Conservation (phyloP, 1,140 invertebrate genomes). For the Anthonomus grandis region DNA sequence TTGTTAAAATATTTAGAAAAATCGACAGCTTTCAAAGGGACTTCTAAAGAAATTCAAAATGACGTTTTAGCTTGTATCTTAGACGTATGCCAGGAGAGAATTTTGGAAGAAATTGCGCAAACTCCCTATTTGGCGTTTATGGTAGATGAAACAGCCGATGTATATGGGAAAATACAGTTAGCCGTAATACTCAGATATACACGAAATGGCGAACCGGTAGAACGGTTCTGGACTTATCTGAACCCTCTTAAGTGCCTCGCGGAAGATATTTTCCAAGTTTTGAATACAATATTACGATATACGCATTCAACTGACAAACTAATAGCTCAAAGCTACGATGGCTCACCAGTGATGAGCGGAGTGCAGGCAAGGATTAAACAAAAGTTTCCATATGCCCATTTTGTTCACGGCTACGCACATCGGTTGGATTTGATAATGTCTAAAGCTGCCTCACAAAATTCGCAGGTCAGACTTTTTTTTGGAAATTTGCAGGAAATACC, state of each 20-base stretch:
- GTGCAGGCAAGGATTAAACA: slow-evolving; percentile 18
- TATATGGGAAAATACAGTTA: slow-evolving; percentile 16
- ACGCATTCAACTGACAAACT: slow-evolving; percentile 25
- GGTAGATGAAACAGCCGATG: slow-evolving; percentile 16
- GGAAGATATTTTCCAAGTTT: no score
- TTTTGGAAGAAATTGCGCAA: slow-evolving; percentile 40
- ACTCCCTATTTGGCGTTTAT: slow-evolving; percentile 13
- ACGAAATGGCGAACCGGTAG: slow-evolving; percentile 4
- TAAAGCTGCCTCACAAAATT: slow-evolving; percentile 35
- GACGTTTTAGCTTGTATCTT: slow-evolving; percentile 43
- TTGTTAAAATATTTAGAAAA: slow-evolving; percentile 38
- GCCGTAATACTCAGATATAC: slow-evolving; percentile 20
- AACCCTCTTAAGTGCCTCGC: no score
- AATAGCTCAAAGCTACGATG: slow-evolving; percentile 28
- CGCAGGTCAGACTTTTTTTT: slow-evolving; percentile 40
- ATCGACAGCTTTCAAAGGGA: slow-evolving; percentile 38
- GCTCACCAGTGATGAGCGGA: slow-evolving; percentile 26
- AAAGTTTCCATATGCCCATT: slow-evolving; percentile 29
- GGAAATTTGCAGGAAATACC: slow-evolving; percentile 8
- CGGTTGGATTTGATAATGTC: slow-evolving; percentile 45
- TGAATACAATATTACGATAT: no score
- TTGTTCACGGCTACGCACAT: slow-evolving; percentile 45
- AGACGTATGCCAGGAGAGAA: slow-evolving; percentile 37
- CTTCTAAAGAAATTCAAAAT: slow-evolving; percentile 42
- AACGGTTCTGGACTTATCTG: slow-evolving; percentile 2